Conservation (phyloP, 2,797 vertebrate genomes). For the Limosa lapponica region DNA sequence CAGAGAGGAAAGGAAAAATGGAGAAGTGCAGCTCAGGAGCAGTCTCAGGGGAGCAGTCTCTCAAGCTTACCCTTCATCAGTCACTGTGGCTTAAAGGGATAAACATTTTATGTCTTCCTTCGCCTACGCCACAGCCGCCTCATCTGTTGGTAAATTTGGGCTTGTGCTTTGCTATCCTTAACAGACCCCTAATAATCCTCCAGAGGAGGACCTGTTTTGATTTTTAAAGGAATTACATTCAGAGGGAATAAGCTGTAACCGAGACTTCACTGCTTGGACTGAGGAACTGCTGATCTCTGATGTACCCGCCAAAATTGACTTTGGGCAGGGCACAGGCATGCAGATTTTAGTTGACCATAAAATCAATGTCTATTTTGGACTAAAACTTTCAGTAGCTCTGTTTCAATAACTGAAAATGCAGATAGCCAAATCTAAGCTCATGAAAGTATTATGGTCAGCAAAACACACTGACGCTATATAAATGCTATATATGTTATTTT, state of each 20-base stretch:
- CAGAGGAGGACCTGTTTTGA: constrained; percentile 1
- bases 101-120: constrained; percentile 31
- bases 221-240: constrained; percentile 30
- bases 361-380: not conserved
- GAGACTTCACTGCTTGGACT: not conserved
- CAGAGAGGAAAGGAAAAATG: not conserved
- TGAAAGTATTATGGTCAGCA: not conserved
- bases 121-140: accelerated
- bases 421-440: not conserved
- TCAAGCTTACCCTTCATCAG: not conserved
- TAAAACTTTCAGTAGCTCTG: not conserved
- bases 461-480: not conserved
- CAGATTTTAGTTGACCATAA: not conserved
- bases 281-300: constrained; percentile 10
- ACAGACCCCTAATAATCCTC: not conserved
- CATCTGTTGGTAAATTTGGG: not conserved
- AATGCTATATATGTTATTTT: not conserved
- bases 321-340: not conserved
- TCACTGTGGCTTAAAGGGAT: constrained; percentile 8
- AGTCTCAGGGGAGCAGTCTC: not conserved
- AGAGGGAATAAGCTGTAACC: not conserved
- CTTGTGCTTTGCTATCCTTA: constrained; percentile 5
- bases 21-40: not conserved
- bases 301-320: not conserved
- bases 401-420: not conserved